Conservation (phyloP, 1,140 invertebrate genomes). For the Telenomus remus region DNA sequence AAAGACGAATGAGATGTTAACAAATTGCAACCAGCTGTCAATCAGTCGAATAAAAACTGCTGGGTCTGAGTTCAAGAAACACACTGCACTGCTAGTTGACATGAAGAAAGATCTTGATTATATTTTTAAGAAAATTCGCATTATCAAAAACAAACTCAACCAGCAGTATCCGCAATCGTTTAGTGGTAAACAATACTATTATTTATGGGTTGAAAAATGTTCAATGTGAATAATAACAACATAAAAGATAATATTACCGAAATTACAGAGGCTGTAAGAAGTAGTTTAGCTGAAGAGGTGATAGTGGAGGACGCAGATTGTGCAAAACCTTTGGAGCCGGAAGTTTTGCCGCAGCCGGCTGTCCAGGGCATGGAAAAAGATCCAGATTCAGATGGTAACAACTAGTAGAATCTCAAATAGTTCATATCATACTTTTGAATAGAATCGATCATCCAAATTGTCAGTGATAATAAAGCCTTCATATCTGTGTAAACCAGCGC, state of each 20-base stretch:
- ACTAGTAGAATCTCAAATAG: constrained; percentile 67
- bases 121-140: constrained; percentile 85
- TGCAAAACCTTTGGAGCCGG: constrained; percentile 65
- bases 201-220: too few species aligned
- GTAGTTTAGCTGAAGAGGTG: constrained; percentile 79
- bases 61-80: constrained; percentile 90
- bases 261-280: constrained; percentile 78
- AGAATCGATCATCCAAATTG: constrained; percentile 28
- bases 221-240: too few species aligned
- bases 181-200: constrained; percentile 71
- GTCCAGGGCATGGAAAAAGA: constrained; percentile 60
- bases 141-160: constrained; percentile 87
- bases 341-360: constrained; percentile 62
- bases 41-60: constrained; percentile 87
- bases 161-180: constrained; percentile 92
- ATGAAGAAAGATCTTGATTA: constrained; percentile 87
- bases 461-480: constrained; percentile 9
- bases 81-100: constrained; percentile 86
- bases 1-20: constrained; percentile 98
- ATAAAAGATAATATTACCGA: neutral
- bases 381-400: constrained; percentile 73
- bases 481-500: constrained; percentile 26
- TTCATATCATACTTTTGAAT: constrained; percentile 59
- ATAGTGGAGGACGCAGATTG: constrained; percentile 69
- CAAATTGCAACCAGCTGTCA: constrained; percentile 94